phyloP scores from a whole-genome alignment of 2,888 invertebrate genomes.

The Limnephilus marmoratus region DNA sequence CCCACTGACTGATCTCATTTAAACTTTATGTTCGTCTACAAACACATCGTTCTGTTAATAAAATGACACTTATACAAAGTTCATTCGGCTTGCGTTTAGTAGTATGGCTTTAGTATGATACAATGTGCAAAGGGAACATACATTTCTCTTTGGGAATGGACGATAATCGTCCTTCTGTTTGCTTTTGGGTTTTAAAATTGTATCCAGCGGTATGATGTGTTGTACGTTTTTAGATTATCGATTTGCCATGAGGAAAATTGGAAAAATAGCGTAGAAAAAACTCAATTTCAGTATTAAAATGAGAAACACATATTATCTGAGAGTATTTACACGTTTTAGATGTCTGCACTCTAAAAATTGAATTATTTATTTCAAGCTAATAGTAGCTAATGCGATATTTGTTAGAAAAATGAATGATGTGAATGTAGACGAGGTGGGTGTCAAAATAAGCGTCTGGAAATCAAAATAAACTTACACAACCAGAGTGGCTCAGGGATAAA shows the following conservation, averaged over 20 bases:
- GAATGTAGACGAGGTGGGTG: too few relatives aligned
- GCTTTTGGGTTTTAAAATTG: not conserved
- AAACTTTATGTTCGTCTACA: not conserved
- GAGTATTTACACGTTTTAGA: too few relatives aligned
- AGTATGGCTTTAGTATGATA: not conserved
- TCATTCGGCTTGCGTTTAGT: not conserved
- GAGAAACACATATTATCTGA: too few relatives aligned
- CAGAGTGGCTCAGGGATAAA: too few relatives aligned
- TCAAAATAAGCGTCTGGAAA: too few relatives aligned
- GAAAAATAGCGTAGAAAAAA: not conserved
- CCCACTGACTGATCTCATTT: not conserved
- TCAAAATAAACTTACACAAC: too few relatives aligned
- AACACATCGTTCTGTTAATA: not conserved
- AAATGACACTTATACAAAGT: not conserved
- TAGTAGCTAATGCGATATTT: too few relatives aligned
- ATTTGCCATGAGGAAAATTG: not conserved
- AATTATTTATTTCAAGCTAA: too few relatives aligned
- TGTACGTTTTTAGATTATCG: slow-evolving; percentile 20
- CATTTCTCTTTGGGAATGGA: slow-evolving; percentile 17
- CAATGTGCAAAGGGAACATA: not conserved
- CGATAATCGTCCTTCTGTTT: not conserved
- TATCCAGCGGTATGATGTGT: not conserved
- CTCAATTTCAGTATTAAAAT: too few relatives aligned
- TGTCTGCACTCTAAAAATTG: too few relatives aligned
- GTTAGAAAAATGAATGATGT: too few relatives aligned